Evolutionary conservation across 2,797 vertebrate genomes (phyloP).

Genomic region (Poeciliopsis gracilis): DNA sequence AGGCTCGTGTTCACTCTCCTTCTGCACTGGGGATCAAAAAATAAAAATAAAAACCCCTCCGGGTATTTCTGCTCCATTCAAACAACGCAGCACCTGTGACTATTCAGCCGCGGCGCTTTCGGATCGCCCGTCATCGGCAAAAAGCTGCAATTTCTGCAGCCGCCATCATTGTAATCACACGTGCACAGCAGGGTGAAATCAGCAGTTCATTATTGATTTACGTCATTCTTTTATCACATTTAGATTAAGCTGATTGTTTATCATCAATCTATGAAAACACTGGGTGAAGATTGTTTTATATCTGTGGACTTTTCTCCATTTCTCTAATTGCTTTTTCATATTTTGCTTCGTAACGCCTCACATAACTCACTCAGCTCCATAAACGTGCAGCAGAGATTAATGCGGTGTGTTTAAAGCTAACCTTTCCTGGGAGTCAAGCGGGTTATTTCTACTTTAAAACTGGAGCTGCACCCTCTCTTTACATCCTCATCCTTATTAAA

Average conservation of each 20-base stretch:
- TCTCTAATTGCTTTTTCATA: constrained; percentile 66
- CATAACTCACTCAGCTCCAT: constrained; percentile 45
- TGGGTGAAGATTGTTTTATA: constrained; percentile 32
- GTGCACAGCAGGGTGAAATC: constrained; percentile 41
- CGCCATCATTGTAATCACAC: constrained; percentile 36
- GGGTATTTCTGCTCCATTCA: constrained; percentile 43
- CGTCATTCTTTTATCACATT: constrained; percentile 53
- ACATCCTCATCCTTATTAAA: constrained; percentile 80
- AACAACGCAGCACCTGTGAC: constrained; percentile 66
- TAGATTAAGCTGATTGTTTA: constrained; percentile 47
- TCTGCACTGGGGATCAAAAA: constrained; percentile 18
- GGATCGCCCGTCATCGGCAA: constrained; percentile 49
- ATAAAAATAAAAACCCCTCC: constrained; percentile 8
- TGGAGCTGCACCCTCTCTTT: constrained; percentile 68
- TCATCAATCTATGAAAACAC: constrained; percentile 20
- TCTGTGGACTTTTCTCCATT: constrained; percentile 42
- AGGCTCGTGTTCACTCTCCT: constrained; percentile 31
- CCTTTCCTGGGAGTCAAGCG: constrained; percentile 77
- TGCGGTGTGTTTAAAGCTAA: constrained; percentile 79
- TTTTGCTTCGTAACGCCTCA: constrained; percentile 33
- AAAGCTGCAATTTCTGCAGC: constrained; percentile 59
- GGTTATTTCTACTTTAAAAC: constrained; percentile 82
- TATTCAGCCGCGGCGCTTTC: constrained; percentile 51
- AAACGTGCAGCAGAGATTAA: constrained; percentile 75
- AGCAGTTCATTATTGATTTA: constrained; percentile 15